Conservation (phyloP, 2,888 invertebrate species). For the Argyra leucocephala region DNA sequence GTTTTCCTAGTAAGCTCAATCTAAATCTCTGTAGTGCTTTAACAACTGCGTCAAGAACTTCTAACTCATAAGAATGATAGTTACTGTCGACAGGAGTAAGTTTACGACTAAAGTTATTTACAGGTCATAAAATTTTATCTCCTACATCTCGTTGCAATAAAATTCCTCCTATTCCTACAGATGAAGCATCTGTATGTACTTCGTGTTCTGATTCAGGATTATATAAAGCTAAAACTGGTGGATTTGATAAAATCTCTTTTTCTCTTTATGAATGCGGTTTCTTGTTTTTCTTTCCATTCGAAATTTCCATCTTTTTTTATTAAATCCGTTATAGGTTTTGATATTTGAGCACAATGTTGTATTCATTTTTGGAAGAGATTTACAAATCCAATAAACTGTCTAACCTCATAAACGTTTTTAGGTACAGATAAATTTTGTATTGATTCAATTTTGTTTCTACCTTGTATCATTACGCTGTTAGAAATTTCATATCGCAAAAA, state of each 20-base stretch:
- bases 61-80: conserved; percentile 25
- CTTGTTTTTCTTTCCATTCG: not conserved
- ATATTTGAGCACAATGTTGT: not conserved
- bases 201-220: not conserved
- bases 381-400: not conserved
- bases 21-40: conserved; percentile 27
- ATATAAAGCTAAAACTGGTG: not conserved
- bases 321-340: not conserved
- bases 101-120: not conserved
- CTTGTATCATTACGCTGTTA: not conserved
- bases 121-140: not conserved
- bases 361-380: not conserved
- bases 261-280: not conserved
- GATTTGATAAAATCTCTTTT: not conserved
- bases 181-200: not conserved
- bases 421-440: not conserved
- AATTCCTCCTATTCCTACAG: not conserved
- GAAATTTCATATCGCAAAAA: too few species aligned
- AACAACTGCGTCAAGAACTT: conserved; percentile 25
- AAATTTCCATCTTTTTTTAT: not conserved
- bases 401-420: not conserved
- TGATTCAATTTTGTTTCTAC: not conserved
- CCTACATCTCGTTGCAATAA: not conserved
- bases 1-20: conserved; percentile 27
- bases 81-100: not conserved